phyloP scores from a whole-genome alignment of 1,140 invertebrate species.

The Aphelinus atriplicis region DNA sequence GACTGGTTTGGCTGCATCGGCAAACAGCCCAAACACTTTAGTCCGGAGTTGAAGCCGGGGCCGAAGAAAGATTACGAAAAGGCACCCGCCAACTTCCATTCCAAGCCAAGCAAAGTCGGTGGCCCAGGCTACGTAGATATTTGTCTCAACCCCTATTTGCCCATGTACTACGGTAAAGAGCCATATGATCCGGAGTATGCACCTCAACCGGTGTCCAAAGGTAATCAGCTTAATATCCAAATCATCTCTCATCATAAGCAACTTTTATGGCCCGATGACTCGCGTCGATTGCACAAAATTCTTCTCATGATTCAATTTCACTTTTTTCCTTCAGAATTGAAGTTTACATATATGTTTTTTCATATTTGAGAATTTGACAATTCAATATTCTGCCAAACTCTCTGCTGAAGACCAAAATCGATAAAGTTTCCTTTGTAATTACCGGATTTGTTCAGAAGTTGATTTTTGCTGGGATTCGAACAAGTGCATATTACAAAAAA shows the following conservation, averaged over 20 bases:
- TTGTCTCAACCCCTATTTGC: slow-evolving; percentile 49
- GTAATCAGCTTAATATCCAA: slow-evolving; percentile 6
- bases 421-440: no score
- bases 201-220: slow-evolving; percentile 27
- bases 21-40: slow-evolving; percentile 50
- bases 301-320: slow-evolving; percentile 36
- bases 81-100: slow-evolving; percentile 50
- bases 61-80: slow-evolving; percentile 42
- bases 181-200: slow-evolving; percentile 43
- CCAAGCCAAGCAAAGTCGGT: slow-evolving; percentile 51
- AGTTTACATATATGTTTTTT: no score
- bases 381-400: no score
- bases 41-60: slow-evolving; percentile 29
- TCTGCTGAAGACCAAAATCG: no score
- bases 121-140: slow-evolving; percentile 56
- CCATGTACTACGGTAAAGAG: slow-evolving; percentile 40
- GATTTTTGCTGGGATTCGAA: no score
- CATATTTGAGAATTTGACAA: no score
- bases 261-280: not conserved
- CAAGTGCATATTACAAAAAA: no score
- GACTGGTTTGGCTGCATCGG: slow-evolving; percentile 56
- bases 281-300: slow-evolving; percentile 38
- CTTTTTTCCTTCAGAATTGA: slow-evolving; percentile 49
- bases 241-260: not conserved
- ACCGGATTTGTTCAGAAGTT: no score